Percentiles rank a stretch among this genome's conserved stretches.
Conservation (phyloP, 92 coral and sea anemone genomes). For the Nematostella vectensis region DNA sequence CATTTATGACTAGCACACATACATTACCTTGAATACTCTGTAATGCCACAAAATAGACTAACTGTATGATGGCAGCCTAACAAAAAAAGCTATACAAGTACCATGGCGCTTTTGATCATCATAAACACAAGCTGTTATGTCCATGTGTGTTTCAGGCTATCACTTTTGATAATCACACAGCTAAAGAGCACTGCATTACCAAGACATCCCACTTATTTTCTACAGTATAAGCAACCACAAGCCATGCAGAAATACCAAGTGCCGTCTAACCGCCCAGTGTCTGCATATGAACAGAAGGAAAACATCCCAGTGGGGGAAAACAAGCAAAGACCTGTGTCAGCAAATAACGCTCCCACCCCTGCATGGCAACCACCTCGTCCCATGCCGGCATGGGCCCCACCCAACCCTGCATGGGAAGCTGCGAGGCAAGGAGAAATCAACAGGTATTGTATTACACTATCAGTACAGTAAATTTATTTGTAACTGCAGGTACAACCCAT, state of each 20-base stretch:
- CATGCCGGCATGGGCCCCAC: no score
- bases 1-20: no score
- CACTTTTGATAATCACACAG: no score
- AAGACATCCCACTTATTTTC: no score
- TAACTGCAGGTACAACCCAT: no score
- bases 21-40: neutral
- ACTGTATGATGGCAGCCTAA: neutral
- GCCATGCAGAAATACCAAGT: slow-evolving; percentile 84
- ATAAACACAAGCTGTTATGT: no score
- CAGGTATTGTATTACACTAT: slow-evolving; percentile 33
- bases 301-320: slow-evolving; percentile 22
- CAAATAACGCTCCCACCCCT: slow-evolving; percentile 11
- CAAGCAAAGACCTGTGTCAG: slow-evolving; percentile 74
- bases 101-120: neutral
- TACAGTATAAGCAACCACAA: slow-evolving; percentile 65
- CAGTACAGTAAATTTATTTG: neutral
- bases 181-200: no score
- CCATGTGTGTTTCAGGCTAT: no score
- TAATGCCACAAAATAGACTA: neutral
- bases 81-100: neutral
- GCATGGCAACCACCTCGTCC: neutral
- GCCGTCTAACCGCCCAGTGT: slow-evolving; percentile 29
- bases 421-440: slow-evolving; percentile 82
- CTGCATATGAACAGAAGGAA: slow-evolving; percentile 42
- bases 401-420: slow-evolving; percentile 82